Conservation (phyloP, 2,888 invertebrate species). For the Blomia tropicalis region DNA sequence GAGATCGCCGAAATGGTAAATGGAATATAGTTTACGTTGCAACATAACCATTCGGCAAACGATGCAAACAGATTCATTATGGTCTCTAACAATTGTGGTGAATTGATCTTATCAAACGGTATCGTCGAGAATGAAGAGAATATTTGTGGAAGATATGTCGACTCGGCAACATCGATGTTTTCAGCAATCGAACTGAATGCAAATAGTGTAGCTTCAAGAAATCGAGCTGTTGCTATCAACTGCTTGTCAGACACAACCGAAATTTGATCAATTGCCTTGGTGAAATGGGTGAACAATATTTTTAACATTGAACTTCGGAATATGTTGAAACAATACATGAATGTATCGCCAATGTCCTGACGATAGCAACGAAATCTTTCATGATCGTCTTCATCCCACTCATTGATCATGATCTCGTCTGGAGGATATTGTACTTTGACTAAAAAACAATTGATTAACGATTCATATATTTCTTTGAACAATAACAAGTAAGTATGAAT, state of each 20-base stretch:
- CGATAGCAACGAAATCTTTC: constrained; percentile 71
- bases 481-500: constrained; percentile 42
- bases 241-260: neutral
- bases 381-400: constrained; percentile 56
- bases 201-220: constrained; percentile 50
- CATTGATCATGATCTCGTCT: constrained; percentile 39
- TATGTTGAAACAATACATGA: constrained; percentile 70
- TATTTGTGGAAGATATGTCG: constrained; percentile 44
- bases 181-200: constrained; percentile 45
- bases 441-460: constrained; percentile 56
- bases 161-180: constrained; percentile 45
- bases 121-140: constrained; percentile 47
- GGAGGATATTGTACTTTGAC: constrained; percentile 61
- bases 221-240: constrained; percentile 33
- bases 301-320: constrained; percentile 44
- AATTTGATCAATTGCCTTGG: constrained; percentile 25
- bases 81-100: constrained; percentile 21
- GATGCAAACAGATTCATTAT: constrained; percentile 45
- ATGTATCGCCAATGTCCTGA: constrained; percentile 67
- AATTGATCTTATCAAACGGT: constrained; percentile 42
- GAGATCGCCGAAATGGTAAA: constrained; percentile 52
- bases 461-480: constrained; percentile 60
- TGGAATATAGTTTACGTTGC: constrained; percentile 50
- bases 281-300: constrained; percentile 28
- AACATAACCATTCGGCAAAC: constrained; percentile 68